Base-by-base conservation (phyloP, 2,888 invertebrate genomes). In the Tachina lurida region DNA sequence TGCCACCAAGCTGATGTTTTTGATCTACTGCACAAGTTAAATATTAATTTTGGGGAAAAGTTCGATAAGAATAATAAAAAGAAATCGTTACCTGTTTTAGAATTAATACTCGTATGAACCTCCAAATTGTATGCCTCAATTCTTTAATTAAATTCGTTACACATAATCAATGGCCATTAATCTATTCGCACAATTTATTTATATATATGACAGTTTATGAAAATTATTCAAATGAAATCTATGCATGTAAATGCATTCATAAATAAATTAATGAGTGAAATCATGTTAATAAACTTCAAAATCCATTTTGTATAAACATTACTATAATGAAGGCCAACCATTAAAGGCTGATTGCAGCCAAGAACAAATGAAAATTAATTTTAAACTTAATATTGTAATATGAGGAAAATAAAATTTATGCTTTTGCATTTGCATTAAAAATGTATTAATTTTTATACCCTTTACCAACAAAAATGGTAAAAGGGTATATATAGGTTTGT, bases 261-360 rank as follows among this genome's bases (percentile, higher is more conserved):
- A 43, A 60, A 47, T 39, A 62, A 58, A 71, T 80, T 67, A 80
- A 84, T 84, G 75, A 75, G 65, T 43, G 12, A 80, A 80, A 73
- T 77, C n/a, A 77, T 74, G 73, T 85, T 85, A 78, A 78, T 81
- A 74, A 68, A 77, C 31, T 63, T 67, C 45, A 78, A 70, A 54
- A 80, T 79, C 1, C 15, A 81, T 74, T 74, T 60, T 19, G 45
- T 62, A 67, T 74, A 60, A 68, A 49, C 74, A 73, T 65, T 65
- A 43, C n/a, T n/a, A 56, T 43, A 58, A 13, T 12, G 60, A 81
- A 74, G 52, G 52, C 13, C 70, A 54, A 19, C 47, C 8, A 45
- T 4, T n/a, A 43, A 17, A 2, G 13, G 47, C 19, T 17, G n/a
- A 60, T 60, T 15, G 15, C 15, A 58, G 19, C 19, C 47, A 76